Evolutionary conservation across 2,888 invertebrate species (phyloP).

Genomic region (Congeria kusceri): DNA sequence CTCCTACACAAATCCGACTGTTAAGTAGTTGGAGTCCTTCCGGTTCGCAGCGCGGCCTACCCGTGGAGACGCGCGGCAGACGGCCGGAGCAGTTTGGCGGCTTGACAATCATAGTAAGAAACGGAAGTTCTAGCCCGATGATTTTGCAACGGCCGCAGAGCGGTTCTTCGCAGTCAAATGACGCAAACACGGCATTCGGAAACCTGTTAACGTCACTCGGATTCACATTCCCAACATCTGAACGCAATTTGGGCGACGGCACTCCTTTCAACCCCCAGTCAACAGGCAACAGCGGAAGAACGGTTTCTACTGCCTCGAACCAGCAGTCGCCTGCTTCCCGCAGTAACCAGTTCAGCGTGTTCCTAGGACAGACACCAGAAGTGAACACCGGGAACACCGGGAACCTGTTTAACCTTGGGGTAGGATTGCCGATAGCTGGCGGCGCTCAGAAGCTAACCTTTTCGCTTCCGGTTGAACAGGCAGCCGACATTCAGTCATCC

Average conservation of each 20-base stretch:
- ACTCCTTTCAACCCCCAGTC: background rate
- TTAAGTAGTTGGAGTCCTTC: too few species aligned
- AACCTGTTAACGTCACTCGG: background rate
- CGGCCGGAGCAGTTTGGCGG: too few species aligned
- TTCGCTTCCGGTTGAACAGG: background rate
- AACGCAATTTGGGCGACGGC: background rate
- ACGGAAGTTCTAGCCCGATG: background rate
- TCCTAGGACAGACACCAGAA: background rate
- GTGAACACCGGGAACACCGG: background rate
- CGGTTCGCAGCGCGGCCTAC: too few species aligned
- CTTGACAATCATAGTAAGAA: background rate
- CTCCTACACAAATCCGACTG: too few species aligned
- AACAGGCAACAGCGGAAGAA: background rate
- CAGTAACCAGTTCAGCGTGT: conserved; percentile 1
- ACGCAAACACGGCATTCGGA: background rate
- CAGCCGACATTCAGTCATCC: background rate
- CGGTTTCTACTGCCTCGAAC: background rate
- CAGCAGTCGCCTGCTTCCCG: background rate
- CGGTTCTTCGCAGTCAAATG: background rate
- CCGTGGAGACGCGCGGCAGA: too few species aligned
- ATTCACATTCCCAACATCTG: background rate
- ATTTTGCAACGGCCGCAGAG: conserved; percentile 3
- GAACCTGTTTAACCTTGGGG: background rate
- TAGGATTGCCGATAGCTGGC: background rate
- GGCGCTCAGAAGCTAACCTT: background rate